Evolutionary conservation across 2,888 invertebrate genomes (phyloP).

Genomic region (Dichetophora obliterata): DNA sequence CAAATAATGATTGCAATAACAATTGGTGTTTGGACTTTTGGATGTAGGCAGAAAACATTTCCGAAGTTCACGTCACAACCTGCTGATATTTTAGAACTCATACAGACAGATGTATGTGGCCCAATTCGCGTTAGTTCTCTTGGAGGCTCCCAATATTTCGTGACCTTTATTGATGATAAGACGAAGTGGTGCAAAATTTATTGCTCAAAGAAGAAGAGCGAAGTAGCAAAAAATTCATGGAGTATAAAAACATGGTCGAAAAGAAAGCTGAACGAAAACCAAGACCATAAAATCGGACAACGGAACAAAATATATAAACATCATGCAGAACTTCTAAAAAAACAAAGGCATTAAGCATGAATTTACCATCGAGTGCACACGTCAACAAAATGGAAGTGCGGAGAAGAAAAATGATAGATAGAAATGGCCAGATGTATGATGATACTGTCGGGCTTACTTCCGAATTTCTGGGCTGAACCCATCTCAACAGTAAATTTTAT

Average conservation of each 20-base stretch:
- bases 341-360: slow-evolving; percentile 52
- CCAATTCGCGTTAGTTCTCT: slow-evolving; percentile 37
- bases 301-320: slow-evolving; percentile 54
- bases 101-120: slow-evolving; percentile 45
- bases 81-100: slow-evolving; percentile 32
- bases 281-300: slow-evolving; percentile 54
- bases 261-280: slow-evolving; percentile 43
- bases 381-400: slow-evolving; percentile 52
- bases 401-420: slow-evolving; percentile 36
- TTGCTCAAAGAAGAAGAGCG: slow-evolving; percentile 44
- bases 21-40: too few relatives aligned
- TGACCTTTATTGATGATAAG: slow-evolving; percentile 39
- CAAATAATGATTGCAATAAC: too few relatives aligned
- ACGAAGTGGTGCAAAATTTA: slow-evolving; percentile 45
- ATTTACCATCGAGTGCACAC: slow-evolving; percentile 49
- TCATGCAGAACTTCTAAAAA: slow-evolving; percentile 46
- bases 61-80: slow-evolving; percentile 7
- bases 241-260: slow-evolving; percentile 44
- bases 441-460: slow-evolving; percentile 50
- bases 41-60: slow-evolving; percentile 30
- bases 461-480: slow-evolving; percentile 58
- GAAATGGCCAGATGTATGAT: slow-evolving; percentile 49
- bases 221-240: slow-evolving; percentile 44
- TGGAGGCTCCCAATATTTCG: slow-evolving; percentile 32
- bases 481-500: slow-evolving; percentile 53